Percentiles rank a stretch among this genome's conserved stretches.
phyloP scores from a whole-genome alignment of 2,888 invertebrate species.

The Mellilla xanthometata region DNA sequence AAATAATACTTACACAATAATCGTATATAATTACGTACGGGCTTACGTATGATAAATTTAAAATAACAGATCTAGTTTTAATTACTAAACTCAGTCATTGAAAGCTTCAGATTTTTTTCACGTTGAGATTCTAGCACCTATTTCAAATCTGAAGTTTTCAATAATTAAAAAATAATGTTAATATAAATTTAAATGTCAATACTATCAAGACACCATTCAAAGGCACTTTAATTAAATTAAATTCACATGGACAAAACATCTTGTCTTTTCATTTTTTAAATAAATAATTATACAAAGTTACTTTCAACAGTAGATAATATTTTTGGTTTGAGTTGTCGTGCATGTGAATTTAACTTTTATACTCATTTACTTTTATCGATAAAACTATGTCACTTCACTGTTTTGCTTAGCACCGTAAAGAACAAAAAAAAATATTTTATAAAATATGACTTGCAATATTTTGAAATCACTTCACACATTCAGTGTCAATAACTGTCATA shows the following conservation, averaged over 20 bases:
- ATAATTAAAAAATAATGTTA: slow-evolving; percentile 60
- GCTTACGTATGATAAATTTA: slow-evolving; percentile 35
- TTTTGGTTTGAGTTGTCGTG: not conserved
- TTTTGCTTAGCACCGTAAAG: slow-evolving; percentile 8
- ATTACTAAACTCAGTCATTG: slow-evolving; percentile 73
- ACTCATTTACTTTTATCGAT: slow-evolving; percentile 1
- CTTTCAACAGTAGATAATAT: slow-evolving; percentile 5
- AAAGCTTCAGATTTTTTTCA: slow-evolving; percentile 69
- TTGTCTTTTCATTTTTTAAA: slow-evolving; percentile 10
- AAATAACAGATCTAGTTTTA: slow-evolving; percentile 62
- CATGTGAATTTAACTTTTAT: slow-evolving; percentile 8
- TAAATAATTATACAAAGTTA: slow-evolving; percentile 8
- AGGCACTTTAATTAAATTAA: slow-evolving; percentile 2
- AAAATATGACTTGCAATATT: too few relatives aligned
- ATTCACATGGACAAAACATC: slow-evolving; percentile 9
- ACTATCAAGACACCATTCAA: slow-evolving; percentile 26
- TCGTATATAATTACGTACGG: slow-evolving; percentile 47
- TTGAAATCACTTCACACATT: not conserved
- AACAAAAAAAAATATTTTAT: not conserved
- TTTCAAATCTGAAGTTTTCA: slow-evolving; percentile 71
- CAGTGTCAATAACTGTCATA: too few relatives aligned
- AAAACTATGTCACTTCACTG: slow-evolving; percentile 6
- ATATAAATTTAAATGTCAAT: slow-evolving; percentile 36
- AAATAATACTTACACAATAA: slow-evolving; percentile 34
- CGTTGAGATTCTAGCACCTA: slow-evolving; percentile 74